Base-by-base conservation (phyloP, 1,140 invertebrate genomes). In the Drosophila kepulauana region DNA sequence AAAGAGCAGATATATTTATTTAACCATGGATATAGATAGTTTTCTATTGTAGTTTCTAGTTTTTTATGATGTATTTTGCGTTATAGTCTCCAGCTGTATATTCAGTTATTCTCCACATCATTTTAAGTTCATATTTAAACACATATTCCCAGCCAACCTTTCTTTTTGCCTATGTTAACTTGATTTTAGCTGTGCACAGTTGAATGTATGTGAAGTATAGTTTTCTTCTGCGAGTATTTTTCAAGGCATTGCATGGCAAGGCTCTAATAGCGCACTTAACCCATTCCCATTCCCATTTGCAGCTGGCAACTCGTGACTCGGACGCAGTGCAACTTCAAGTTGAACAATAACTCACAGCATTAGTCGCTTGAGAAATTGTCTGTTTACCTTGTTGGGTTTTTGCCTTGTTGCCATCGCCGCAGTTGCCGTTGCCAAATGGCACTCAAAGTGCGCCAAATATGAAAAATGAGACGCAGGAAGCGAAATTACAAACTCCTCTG, bases 311-410 rank as follows among this genome's bases (percentile, higher is more conserved):
- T 59, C 64, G 25, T 48, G 13, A 8, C 33, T 46, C 33, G 51
- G 52, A 15, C n/a, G 28, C 16, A 38, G 7, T 38, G 35, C 33
- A 33, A 33, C 33, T 38, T 8, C 54, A 77, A 56, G 30, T 88
- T 77, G 57, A 75, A 88, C 85, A 87, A 87, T 88, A 87, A 87
- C 80, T 88, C 84, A 87, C 52, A 67, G 84, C 85, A 87, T 87
- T 87, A 87, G 85, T 78, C 85, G 84, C 77, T 88, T 87, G 84
- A 87, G 84, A 87, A 87, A 87, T 87, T 87, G 84, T 87, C 84
- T 87, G 80, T 88, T 87, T 87, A 87, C 84, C 84, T 87, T 87
- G 84, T 86, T 86, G 82, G 82, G 66, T 75, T 78, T 78, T 70
- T 66, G 68, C 68, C 65, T 67, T 70, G 57, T 79, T 69, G 68